These are phyloP conservation scores for Nasonia longicornis DNA, from an alignment of 1,140 invertebrate species.

Conservation along the genomic window DNA sequence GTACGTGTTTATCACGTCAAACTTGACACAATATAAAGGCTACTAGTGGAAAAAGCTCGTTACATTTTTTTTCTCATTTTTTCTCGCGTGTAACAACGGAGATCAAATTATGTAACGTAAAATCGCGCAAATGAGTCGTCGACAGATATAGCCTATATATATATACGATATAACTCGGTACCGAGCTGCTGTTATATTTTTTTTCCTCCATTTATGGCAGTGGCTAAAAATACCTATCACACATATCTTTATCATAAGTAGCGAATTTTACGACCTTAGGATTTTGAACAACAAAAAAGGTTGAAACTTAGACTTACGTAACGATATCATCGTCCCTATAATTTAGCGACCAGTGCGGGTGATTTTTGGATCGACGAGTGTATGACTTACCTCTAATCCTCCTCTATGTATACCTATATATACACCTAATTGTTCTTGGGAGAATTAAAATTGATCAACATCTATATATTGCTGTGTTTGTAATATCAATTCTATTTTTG, in stretches of 20 bases:
- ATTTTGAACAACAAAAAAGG: neutral
- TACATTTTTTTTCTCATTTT: neutral
- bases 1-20: too few species aligned
- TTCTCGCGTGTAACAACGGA: neutral
- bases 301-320: neutral
- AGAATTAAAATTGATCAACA: neutral
- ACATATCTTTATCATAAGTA: conserved; percentile 38
- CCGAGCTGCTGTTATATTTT: neutral
- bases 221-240: conserved; percentile 29
- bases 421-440: neutral
- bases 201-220: conserved; percentile 9
- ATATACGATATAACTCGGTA: neutral
- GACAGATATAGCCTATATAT: neutral
- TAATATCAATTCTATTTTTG: too few species aligned
- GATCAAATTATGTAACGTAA: neutral
- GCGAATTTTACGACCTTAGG: conserved; percentile 19
- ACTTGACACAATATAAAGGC: neutral
- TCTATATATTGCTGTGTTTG: too few species aligned
- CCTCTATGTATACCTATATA: neutral
- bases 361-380: conserved; percentile 43
- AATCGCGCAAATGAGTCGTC: neutral
- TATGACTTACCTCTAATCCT: neutral
- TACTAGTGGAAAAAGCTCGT: neutral
- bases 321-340: conserved; percentile 4
- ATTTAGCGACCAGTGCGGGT: conserved; percentile 11